Evolutionary conservation across 2,888 invertebrate species (phyloP), one percentile per base, ranked within the genome.

Genomic region (Clunio marinus): DNA sequence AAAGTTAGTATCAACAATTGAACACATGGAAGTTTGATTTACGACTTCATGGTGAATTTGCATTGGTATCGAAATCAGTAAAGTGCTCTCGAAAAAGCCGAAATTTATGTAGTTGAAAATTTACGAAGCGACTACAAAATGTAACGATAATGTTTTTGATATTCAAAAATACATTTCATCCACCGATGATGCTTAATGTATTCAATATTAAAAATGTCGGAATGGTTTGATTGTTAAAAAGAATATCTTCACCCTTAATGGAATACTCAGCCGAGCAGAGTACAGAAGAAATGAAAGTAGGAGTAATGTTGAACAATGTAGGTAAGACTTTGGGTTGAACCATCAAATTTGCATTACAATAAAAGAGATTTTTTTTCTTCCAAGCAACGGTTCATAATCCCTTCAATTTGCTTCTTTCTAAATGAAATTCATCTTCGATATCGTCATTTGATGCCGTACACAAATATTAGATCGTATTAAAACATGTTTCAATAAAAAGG

Each of bases 21-120:
- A 51, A 51, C 51, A 51, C 51, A 51, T 51, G 51, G 51, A 51
- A 51, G 2, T 51, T 51, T 60, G 60, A 60, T 60, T 60, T 60
- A 60, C 60, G 60, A 25, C 22, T 28, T 58, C 41, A 2, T 15
- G 7, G 15, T 59, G 1, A 20, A 59, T 59, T 59, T 59, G 59
- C 59, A 59, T 59, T 59, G 5, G n/a, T 25, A 27, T 10, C 15
- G 25, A 25, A 27, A 57, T 20, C 7, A 20, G 20, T 10, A 20
- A 15, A 46, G 20, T 46, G 5, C 20, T 46, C 17, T 22, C 20
- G 15, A 46, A 20, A 15, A 58, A 58, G 10, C 41, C 25, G 58
- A 58, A 24, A 60, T 60, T 60, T 60, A 60, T 60, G 60, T 60
- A 60, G 60, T 41, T 60, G 60, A 60, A 60, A 60, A 27, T 27